These are phyloP conservation scores for Pristis pectinata DNA, from an alignment of 2,797 vertebrate species.

Conservation along the genomic window DNA sequence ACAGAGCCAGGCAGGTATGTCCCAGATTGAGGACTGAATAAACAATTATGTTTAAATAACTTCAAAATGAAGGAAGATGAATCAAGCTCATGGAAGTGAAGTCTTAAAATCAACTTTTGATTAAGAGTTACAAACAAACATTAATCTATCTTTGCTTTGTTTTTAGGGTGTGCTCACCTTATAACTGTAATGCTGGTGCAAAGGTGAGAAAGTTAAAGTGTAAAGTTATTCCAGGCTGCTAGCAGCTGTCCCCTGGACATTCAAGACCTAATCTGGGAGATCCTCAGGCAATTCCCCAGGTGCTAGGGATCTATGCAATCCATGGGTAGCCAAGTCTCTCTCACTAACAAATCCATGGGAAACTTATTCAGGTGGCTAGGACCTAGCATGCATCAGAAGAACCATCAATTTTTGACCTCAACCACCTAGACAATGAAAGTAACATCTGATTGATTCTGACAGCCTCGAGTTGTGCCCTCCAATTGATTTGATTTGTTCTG, in stretches of 20 bases:
- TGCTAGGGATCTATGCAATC: too few relatives aligned
- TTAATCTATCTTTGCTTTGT: background rate
- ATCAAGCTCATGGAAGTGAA: background rate
- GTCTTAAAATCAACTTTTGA: background rate
- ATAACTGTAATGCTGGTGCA: background rate
- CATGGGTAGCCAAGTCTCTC: too few relatives aligned
- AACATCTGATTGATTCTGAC: background rate
- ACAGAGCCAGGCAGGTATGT: background rate
- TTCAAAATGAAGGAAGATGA: background rate
- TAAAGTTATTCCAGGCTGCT: background rate
- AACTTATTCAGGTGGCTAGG: background rate
- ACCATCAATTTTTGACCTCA: background rate
- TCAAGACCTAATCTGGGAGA: background rate
- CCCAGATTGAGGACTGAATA: background rate
- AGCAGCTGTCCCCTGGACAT: background rate
- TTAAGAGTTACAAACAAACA: background rate
- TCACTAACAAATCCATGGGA: background rate
- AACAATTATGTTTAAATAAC: background rate
- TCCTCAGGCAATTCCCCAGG: background rate
- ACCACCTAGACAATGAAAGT: background rate
- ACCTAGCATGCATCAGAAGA: background rate
- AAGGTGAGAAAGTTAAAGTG: background rate
- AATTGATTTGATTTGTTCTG: conserved; percentile 1
- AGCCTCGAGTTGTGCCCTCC: background rate
- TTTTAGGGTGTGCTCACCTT: background rate